phyloP scores from a whole-genome alignment of 2,113 vertebrate species.

The Tenebrosternarchus preto region DNA sequence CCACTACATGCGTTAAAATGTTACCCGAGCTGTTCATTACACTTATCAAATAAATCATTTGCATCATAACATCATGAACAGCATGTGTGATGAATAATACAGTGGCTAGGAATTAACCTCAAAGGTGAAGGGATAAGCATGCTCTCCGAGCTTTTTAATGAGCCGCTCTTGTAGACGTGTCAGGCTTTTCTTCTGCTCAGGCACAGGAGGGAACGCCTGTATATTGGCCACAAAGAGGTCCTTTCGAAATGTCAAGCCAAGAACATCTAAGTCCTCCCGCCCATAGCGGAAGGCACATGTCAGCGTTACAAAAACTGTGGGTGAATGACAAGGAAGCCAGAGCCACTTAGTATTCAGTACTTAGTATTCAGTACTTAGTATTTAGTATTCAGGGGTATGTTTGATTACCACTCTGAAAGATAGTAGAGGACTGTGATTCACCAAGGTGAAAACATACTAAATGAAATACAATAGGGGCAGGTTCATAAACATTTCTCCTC shows the following conservation, averaged over 20 bases:
- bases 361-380: slow-evolving; percentile 4
- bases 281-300: slow-evolving; percentile 97
- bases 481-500: slow-evolving; percentile 37
- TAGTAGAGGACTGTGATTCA: background rate
- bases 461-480: background rate
- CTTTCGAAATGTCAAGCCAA: slow-evolving; percentile 93
- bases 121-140: slow-evolving; percentile 93
- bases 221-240: slow-evolving; percentile 90
- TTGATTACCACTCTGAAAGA: background rate
- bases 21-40: background rate
- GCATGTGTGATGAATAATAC: background rate
- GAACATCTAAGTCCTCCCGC: slow-evolving; percentile 92
- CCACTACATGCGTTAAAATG: slow-evolving; percentile 10
- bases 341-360: background rate
- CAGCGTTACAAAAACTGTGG: slow-evolving; percentile 88
- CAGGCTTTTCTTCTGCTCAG: slow-evolving; percentile 83
- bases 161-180: slow-evolving; percentile 92
- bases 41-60: background rate
- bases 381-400: slow-evolving; percentile 2
- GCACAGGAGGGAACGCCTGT: slow-evolving; percentile 86
- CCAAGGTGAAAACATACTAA: background rate
- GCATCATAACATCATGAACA: background rate
- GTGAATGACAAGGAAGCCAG: slow-evolving; percentile 3
- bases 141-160: slow-evolving; percentile 93
- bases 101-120: slow-evolving; percentile 70